Evolutionary conservation across 2,113 vertebrate genomes (phyloP).

Genomic region (Oenanthe melanoleuca): DNA sequence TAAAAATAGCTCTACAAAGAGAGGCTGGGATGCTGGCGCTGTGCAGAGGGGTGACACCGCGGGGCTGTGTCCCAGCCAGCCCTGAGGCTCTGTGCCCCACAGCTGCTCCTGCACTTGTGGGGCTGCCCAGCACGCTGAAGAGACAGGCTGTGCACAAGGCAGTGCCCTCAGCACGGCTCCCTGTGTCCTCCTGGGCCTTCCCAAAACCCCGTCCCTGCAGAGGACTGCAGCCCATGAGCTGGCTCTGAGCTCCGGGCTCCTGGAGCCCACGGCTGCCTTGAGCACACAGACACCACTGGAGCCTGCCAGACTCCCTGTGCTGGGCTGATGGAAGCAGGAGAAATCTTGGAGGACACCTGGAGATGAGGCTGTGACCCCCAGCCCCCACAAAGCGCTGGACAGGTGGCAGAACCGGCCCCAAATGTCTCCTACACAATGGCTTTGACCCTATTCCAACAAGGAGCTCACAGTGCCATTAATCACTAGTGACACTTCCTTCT

Average conservation of each 20-base stretch:
- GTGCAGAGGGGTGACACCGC: background rate
- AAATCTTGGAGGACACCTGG: background rate
- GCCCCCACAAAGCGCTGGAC: background rate
- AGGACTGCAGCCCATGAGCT: background rate
- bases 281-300: fast-evolving
- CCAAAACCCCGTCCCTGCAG: fast-evolving
- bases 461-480: background rate
- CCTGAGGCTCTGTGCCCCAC: background rate
- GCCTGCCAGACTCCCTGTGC: background rate
- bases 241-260: fast-evolving
- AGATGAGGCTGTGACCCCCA: background rate
- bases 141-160: background rate
- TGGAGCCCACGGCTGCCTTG: fast-evolving
- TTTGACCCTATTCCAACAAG: background rate
- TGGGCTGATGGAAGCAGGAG: background rate
- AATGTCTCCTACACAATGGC: background rate
- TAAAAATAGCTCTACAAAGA: slow-evolving; percentile 61
- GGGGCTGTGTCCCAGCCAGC: background rate
- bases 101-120: fast-evolving
- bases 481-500: background rate
- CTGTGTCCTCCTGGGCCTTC: background rate
- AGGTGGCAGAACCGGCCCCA: background rate
- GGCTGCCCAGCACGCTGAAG: background rate
- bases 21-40: background rate
- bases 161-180: background rate